Percentiles rank a stretch among this genome's conserved stretches.
These are phyloP conservation scores for Apoda limacodes DNA, from an alignment of 2,888 invertebrate species.

Conservation along the genomic window DNA sequence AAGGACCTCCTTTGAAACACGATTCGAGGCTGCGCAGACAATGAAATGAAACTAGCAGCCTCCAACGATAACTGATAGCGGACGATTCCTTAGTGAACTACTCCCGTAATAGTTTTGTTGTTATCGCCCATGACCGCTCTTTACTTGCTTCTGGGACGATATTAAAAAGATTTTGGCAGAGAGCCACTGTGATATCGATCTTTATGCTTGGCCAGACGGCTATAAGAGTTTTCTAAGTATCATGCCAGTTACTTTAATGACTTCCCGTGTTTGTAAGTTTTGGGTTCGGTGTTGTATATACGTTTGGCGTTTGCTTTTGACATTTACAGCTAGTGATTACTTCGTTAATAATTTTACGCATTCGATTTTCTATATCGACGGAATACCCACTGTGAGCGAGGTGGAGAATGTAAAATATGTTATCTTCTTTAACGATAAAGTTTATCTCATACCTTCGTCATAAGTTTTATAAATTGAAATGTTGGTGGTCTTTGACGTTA, in stretches of 20 bases:
- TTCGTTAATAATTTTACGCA: slow-evolving; percentile 26
- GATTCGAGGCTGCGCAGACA: slow-evolving; percentile 56
- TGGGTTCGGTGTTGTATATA: slow-evolving; percentile 49
- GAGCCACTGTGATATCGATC: slow-evolving; percentile 66
- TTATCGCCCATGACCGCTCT: slow-evolving; percentile 61
- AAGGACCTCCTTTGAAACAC: slow-evolving; percentile 34
- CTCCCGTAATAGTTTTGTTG: slow-evolving; percentile 64
- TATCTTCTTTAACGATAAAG: slow-evolving; percentile 24
- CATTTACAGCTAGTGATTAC: slow-evolving; percentile 40
- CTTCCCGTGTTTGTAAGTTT: slow-evolving; percentile 62
- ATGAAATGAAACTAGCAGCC: slow-evolving; percentile 56
- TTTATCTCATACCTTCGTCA: slow-evolving; percentile 29
- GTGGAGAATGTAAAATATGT: slow-evolving; percentile 29
- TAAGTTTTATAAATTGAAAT: slow-evolving; percentile 25
- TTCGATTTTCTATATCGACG: slow-evolving; percentile 25
- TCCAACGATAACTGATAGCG: slow-evolving; percentile 27
- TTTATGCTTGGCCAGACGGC: slow-evolving; percentile 64
- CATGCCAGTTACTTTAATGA: slow-evolving; percentile 61
- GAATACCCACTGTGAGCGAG: slow-evolving; percentile 22
- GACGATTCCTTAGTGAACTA: slow-evolving; percentile 43
- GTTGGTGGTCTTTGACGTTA: slow-evolving; percentile 30
- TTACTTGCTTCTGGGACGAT: slow-evolving; percentile 57
- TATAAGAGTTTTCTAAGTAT: slow-evolving; percentile 57
- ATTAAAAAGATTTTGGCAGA: slow-evolving; percentile 69
- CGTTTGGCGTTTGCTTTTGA: slow-evolving; percentile 37